Percentiles rank a stretch among this genome's conserved stretches.
phyloP scores from a whole-genome alignment of 2,797 vertebrate genomes.

The Coracias cyanogaster region DNA sequence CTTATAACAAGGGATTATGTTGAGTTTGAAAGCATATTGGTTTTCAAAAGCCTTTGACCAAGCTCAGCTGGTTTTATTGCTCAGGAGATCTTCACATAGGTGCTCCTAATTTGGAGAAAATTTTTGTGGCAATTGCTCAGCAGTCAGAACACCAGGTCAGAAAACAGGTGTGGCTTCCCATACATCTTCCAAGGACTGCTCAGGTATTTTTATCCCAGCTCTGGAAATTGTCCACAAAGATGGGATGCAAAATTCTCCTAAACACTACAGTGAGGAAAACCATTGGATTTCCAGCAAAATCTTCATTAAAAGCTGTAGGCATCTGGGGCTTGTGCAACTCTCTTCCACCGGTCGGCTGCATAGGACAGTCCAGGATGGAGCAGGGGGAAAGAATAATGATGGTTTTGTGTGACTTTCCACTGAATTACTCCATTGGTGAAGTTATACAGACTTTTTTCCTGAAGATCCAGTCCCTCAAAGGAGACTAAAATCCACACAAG shows the following conservation, averaged over 20 bases:
- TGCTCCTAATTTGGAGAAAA: background rate
- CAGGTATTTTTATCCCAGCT: background rate
- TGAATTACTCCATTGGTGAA: background rate
- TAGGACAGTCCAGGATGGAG: background rate
- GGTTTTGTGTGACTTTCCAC: background rate
- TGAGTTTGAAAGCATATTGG: background rate
- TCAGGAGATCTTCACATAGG: background rate
- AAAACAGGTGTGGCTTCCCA: background rate
- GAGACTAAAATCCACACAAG: background rate
- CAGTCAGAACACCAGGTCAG: background rate
- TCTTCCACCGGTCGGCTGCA: background rate
- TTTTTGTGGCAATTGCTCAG: background rate
- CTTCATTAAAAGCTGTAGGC: background rate
- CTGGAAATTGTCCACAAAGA: background rate
- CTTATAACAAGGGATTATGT: background rate
- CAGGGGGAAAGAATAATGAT: background rate
- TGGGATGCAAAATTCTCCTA: background rate
- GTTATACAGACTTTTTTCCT: background rate
- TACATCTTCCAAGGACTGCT: background rate
- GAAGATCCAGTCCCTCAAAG: background rate
- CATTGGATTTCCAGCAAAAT: background rate
- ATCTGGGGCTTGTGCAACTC: background rate
- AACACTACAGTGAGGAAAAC: background rate
- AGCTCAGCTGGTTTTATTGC: constrained; percentile 15
- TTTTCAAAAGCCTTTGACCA: constrained; percentile 1